A percentile compares a stretch with the other conserved stretches of the same genome.
Evolutionary conservation across 2,888 invertebrate genomes (phyloP).

Genomic region (Trachelus iudaicus): DNA sequence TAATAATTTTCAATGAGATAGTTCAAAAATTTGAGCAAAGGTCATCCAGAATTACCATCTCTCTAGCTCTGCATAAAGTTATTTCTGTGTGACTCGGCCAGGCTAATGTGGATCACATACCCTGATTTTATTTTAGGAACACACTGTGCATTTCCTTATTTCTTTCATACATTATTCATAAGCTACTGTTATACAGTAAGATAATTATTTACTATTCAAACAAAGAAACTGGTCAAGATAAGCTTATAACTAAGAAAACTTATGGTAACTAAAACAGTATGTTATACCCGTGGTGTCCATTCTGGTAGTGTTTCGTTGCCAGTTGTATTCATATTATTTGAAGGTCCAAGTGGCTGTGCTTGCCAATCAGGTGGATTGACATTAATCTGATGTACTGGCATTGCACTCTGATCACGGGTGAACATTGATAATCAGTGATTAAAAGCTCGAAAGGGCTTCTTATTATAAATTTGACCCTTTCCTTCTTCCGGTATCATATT

Average conservation of each 20-base stretch:
- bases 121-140: constrained; percentile 39
- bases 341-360: constrained; percentile 47
- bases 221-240: background rate
- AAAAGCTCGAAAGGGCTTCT: constrained; percentile 33
- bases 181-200: constrained; percentile 6
- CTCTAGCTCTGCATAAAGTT: constrained; percentile 28
- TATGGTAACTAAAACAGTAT: background rate
- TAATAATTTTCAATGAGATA: background rate
- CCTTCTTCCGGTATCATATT: constrained; percentile 13
- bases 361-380: constrained; percentile 62
- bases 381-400: constrained; percentile 62
- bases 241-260: background rate
- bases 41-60: constrained; percentile 4
- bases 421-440: constrained; percentile 17
- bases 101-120: constrained; percentile 33
- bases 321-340: constrained; percentile 48
- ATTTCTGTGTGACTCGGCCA: constrained; percentile 39
- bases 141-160: background rate
- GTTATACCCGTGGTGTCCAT: constrained; percentile 54
- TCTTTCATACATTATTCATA: background rate
- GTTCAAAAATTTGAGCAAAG: background rate
- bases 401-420: constrained; percentile 37
- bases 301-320: constrained; percentile 50
- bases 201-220: background rate
- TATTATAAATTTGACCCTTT: constrained; percentile 15